These are phyloP conservation scores for Onychostoma macrolepis DNA, from an alignment of 2,113 vertebrate species.

Conservation along the genomic window DNA sequence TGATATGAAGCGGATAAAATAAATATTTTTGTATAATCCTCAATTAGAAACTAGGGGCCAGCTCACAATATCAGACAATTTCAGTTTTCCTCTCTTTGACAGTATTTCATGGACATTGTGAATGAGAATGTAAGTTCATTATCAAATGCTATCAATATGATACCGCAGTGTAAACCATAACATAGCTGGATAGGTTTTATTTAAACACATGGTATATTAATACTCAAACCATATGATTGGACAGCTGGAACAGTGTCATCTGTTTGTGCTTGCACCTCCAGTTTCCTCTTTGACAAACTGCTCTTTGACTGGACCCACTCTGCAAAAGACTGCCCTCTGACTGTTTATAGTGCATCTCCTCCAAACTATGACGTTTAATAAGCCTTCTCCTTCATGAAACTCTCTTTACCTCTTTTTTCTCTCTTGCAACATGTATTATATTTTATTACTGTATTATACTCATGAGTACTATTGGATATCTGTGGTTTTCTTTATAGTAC, in stretches of 20 bases:
- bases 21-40: constrained; percentile 73
- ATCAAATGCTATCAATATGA: constrained; percentile 23
- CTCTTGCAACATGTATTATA: constrained; percentile 75
- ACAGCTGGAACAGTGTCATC: constrained; percentile 16
- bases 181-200: background rate
- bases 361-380: constrained; percentile 66
- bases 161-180: constrained; percentile 11
- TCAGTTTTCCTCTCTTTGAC: constrained; percentile 44
- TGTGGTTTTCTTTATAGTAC: constrained; percentile 70
- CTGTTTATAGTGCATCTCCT: constrained; percentile 69
- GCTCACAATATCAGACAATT: constrained; percentile 56
- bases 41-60: constrained; percentile 57
- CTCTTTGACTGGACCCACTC: constrained; percentile 65
- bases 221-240: constrained; percentile 27
- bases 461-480: constrained; percentile 76
- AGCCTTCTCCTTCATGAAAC: constrained; percentile 68
- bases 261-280: constrained; percentile 22
- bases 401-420: constrained; percentile 71
- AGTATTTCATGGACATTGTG: constrained; percentile 42
- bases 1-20: constrained; percentile 22
- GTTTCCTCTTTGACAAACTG: constrained; percentile 62
- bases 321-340: constrained; percentile 64
- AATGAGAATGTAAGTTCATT: constrained; percentile 23
- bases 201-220: constrained; percentile 16
- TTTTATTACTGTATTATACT: constrained; percentile 79